phyloP scores from a whole-genome alignment of 2,797 vertebrate species.

The Anisognathus igniventris region DNA sequence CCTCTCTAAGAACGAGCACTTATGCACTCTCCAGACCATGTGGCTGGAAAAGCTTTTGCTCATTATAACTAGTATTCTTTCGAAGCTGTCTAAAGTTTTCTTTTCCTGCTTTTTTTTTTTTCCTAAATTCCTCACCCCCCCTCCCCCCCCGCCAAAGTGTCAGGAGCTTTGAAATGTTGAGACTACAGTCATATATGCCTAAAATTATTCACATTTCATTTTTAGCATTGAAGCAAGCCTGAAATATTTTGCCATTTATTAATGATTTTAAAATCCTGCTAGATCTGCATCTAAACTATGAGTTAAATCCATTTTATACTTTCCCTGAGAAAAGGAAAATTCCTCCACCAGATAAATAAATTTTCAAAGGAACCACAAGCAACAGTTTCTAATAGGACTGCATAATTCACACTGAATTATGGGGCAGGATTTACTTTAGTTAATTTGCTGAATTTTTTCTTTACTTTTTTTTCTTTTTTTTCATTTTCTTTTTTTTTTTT shows the following conservation, averaged over 20 bases:
- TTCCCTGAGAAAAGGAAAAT: background rate
- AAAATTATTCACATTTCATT: background rate
- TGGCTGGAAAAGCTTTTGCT: background rate
- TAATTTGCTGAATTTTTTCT: background rate
- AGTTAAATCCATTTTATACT: background rate
- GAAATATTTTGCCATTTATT: background rate
- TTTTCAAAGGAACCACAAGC: background rate
- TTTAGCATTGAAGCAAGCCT: background rate
- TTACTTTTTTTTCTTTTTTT: background rate
- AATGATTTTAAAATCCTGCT: background rate
- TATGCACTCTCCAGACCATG: background rate
- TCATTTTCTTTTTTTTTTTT: background rate
- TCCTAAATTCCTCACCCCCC: accelerated
- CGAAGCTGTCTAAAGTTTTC: background rate
- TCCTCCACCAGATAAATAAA: background rate
- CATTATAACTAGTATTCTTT: background rate
- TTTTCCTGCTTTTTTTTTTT: background rate
- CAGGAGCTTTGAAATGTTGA: background rate
- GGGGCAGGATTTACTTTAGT: background rate
- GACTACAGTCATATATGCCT: background rate
- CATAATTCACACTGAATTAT: background rate
- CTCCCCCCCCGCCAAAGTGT: too few relatives aligned
- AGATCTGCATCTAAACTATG: background rate
- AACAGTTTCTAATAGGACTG: background rate
- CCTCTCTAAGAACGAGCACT: background rate